Evolutionary conservation across 2,888 invertebrate species (phyloP), one percentile per base, ranked within the genome.

Genomic region (Sphecodes monilicornis): DNA sequence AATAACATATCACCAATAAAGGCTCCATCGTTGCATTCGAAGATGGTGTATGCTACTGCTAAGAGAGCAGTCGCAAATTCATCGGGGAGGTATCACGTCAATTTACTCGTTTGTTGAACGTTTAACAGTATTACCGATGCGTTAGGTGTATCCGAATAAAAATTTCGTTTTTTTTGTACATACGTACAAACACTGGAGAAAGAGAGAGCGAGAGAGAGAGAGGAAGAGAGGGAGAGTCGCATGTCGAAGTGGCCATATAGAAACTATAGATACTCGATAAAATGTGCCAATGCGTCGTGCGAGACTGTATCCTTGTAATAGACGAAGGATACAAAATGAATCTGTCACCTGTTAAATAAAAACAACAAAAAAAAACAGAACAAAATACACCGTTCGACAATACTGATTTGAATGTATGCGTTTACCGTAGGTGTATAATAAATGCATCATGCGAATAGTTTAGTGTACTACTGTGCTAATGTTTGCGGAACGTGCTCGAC

Each of bases 351-450:
- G 57, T 81, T 26, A 76, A 76, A 84, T 76, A 74, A 68, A 75
- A 54, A 54, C 54, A n/a, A 54, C 36, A 36, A 36, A 36, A 36
- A n/a, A 36, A 36, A 22, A 1, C 43, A 69, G 29, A 64, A 64
- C 11, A 66, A 10, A 66, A 76, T 57, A 69, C 69, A 70, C 68
- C 69, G 69, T 29, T 72, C 43, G 69, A 57, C 32, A 66, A n/a
- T 78, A 77, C 64, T 64, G 75, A 66, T 57, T 41, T 69, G 80
- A 80, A 79, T 89, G 90, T 89, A 80, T 89, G 86, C 82, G 86
- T 82, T 54, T 78, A 76, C 8, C n/a, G 16, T 85, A 86, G 82
- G 32, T 60, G 60, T 66, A 39, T 88, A 88, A 57, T 80, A 66
- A 88, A 83, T 72, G 64, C 41, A 77, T 75, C 78, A 50, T 81